Conservation (phyloP, 53 echinoderm and acorn worm genomes). For the Echinarachnius parma region DNA sequence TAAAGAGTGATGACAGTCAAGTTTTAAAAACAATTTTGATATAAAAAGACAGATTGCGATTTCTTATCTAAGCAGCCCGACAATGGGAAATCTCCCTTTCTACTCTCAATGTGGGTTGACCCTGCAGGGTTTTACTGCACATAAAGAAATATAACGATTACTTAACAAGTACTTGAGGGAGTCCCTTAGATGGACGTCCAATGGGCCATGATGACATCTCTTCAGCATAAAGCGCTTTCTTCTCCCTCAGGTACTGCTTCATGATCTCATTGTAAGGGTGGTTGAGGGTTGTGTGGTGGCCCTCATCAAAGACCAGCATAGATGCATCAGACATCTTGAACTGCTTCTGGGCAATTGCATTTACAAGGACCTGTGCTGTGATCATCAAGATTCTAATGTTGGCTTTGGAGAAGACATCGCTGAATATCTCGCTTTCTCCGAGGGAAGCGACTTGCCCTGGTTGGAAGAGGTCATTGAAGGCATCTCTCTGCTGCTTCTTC, state of each 20-base stretch:
- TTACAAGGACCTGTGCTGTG: constrained; percentile 69
- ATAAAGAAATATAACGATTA: too few relatives aligned
- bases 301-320: constrained; percentile 71
- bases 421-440: constrained; percentile 41
- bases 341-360: constrained; percentile 41
- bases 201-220: constrained; percentile 18
- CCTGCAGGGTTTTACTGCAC: too few relatives aligned
- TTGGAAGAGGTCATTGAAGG: constrained; percentile 47
- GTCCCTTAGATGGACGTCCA: not conserved
- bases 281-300: constrained; percentile 64
- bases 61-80: too few relatives aligned
- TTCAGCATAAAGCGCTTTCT: constrained; percentile 12
- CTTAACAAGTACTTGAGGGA: constrained; percentile 30
- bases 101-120: too few relatives aligned
- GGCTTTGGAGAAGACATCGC: constrained; percentile 22
- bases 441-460: constrained; percentile 27
- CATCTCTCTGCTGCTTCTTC: constrained; percentile 64
- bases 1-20: too few relatives aligned
- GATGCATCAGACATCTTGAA: constrained; percentile 32
- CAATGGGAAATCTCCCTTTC: too few relatives aligned
- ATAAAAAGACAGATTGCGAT: too few relatives aligned
- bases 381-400: constrained; percentile 53
- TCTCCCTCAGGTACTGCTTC: constrained; percentile 54
- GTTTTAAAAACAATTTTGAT: too few relatives aligned
- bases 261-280: constrained; percentile 80